Evolutionary conservation across 2,113 vertebrate species (phyloP).

Genomic region (Athene cunicularia): DNA sequence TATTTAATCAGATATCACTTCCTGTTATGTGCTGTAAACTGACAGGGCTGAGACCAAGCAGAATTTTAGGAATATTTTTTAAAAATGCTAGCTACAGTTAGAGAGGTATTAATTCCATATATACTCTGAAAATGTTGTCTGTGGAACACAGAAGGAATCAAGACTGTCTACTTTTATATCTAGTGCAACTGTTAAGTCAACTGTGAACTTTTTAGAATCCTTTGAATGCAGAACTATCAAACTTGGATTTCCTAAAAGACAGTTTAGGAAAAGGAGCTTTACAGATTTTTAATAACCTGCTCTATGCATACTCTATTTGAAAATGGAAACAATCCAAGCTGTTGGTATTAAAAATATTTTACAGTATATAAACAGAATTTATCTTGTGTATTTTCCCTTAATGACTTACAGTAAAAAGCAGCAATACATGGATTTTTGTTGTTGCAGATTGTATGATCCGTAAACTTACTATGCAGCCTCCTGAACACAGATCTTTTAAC

Average conservation of each 20-base stretch:
- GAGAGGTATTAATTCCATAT: constrained; percentile 28
- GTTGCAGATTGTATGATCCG: constrained; percentile 23
- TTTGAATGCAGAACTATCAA: constrained; percentile 18
- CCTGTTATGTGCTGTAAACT: constrained; percentile 63
- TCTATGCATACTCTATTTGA: constrained; percentile 17
- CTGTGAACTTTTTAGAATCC: constrained; percentile 8
- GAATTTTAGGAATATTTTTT: not conserved
- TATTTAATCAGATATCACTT: constrained; percentile 37
- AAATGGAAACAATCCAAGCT: not conserved
- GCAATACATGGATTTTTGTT: constrained; percentile 50
- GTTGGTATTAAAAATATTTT: not conserved
- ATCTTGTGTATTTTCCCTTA: not conserved
- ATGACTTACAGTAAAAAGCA: not conserved
- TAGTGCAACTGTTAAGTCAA: not conserved
- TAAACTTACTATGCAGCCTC: not conserved
- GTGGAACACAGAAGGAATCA: not conserved
- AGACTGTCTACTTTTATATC: constrained; percentile 44
- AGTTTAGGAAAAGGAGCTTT: constrained; percentile 21
- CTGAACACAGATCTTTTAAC: not conserved
- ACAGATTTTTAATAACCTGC: constrained; percentile 19
- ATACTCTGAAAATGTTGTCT: constrained; percentile 38
- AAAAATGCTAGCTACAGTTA: not conserved
- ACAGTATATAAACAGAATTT: not conserved
- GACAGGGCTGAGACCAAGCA: not conserved
- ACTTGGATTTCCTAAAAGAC: constrained; percentile 18